Base-by-base conservation (phyloP, 2,888 invertebrate species). In the Cephus pulcher region DNA sequence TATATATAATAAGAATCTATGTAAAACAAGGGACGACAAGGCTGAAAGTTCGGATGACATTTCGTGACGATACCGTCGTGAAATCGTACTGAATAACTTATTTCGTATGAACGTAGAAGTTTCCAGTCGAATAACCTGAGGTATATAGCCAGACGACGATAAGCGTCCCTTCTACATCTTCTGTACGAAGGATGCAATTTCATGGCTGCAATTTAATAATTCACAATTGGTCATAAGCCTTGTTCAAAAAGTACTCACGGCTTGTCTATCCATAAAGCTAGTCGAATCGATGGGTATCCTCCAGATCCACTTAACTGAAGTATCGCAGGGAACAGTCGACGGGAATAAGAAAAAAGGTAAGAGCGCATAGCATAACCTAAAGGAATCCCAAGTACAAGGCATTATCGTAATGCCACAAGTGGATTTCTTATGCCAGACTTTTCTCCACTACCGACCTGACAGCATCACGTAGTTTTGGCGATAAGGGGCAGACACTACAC, bases 391-490 rank as follows among this genome's bases (percentile, higher is more conserved):
- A 56, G 56, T 23, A 56, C 23, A 56, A 56, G 56, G 56, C 9
- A 56, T 56, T 56, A 56, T 56, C 56, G 56, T 56, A 56, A 56
- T 56, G 23, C 56, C 23, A 56, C 56, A 56, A 56, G 56, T 56
- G 56, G 23, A 56, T 9, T 23, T 56, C 23, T 9, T 23, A 23
- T 9, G 56, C 23, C 56, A 56, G 56, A 56, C 56, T 56, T 56
- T 23, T 56, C 56, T 56, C n/a, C 73, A 56, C n/a, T 74, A 69
- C 70, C 35, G 74, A 30, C 56, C 37, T 15, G 70, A 71, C 32
- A 34, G 11, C 56, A 78, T 73, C 69, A 74, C 34, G 68, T 74
- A 74, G 68, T 34, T 30, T 56, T 56, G 56, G 56, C 56, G 56
- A 56, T 56, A 56, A 56, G 23, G 23, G 56, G 56, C 56, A 56